These are phyloP conservation scores for Podarcis muralis DNA, from an alignment of 2,113 vertebrate species.

Conservation along the genomic window DNA sequence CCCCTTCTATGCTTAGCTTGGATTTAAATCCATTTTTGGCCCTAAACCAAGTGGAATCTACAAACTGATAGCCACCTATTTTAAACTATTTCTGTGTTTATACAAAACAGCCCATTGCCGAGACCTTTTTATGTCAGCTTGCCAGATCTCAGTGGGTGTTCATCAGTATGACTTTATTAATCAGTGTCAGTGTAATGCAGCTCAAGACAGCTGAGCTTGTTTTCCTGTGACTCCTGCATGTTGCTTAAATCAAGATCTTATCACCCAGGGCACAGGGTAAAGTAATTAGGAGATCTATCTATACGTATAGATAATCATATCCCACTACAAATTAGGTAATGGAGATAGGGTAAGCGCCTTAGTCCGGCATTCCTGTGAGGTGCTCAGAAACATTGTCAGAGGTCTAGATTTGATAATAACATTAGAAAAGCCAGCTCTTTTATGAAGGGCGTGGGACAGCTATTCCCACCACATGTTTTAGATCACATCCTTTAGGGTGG, in stretches of 20 bases:
- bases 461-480: not conserved
- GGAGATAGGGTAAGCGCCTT: not conserved
- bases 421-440: not conserved
- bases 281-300: not conserved
- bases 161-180: not conserved
- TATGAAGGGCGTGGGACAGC: not conserved
- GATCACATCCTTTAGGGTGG: not conserved
- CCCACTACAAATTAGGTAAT: not conserved
- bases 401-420: not conserved
- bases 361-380: not conserved
- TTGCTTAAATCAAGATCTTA: slow-evolving; percentile 9
- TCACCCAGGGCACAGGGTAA: not conserved
- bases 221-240: not conserved
- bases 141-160: not conserved
- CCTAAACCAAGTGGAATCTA: not conserved
- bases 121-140: not conserved
- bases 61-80: not conserved
- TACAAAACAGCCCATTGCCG: not conserved
- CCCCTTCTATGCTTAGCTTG: not conserved
- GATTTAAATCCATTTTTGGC: not conserved
- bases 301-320: too few species aligned
- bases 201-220: not conserved
- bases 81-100: not conserved
- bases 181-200: not conserved
- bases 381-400: not conserved